Percentiles rank a stretch among this genome's conserved stretches.
These are phyloP conservation scores for Murina feae DNA, from an alignment of 2,113 vertebrate species.

Conservation along the genomic window DNA sequence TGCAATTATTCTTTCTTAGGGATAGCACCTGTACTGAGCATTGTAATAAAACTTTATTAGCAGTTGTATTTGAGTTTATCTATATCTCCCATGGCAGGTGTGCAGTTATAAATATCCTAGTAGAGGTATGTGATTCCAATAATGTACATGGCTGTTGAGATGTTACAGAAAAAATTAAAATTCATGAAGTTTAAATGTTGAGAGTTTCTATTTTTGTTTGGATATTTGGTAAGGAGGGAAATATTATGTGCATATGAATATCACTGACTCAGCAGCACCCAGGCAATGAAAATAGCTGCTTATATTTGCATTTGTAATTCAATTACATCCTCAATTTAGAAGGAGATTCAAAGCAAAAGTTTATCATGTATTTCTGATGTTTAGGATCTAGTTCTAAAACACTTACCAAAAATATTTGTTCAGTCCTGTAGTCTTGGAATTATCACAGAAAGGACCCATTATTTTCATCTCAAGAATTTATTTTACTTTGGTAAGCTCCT, in stretches of 20 bases:
- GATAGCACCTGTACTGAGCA: fast-evolving
- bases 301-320: conserved; percentile 24
- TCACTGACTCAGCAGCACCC: not conserved
- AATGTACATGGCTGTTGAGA: not conserved
- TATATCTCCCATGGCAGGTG: not conserved
- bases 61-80: not conserved
- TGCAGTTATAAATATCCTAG: not conserved
- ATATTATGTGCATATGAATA: not conserved
- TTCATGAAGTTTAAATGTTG: not conserved
- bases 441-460: not conserved
- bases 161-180: not conserved
- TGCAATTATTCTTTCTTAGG: not conserved
- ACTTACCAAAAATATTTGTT: not conserved
- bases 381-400: not conserved
- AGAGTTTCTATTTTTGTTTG: not conserved
- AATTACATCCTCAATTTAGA: not conserved
- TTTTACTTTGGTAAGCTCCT: not conserved
- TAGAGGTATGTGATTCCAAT: not conserved
- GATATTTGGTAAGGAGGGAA: not conserved
- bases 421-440: not conserved
- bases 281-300: not conserved
- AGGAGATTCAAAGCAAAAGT: not conserved
- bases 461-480: not conserved
- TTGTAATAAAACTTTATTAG: not conserved
- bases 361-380: not conserved